phyloP scores from a whole-genome alignment of 2,797 vertebrate genomes.

The Pangasius macronema region DNA sequence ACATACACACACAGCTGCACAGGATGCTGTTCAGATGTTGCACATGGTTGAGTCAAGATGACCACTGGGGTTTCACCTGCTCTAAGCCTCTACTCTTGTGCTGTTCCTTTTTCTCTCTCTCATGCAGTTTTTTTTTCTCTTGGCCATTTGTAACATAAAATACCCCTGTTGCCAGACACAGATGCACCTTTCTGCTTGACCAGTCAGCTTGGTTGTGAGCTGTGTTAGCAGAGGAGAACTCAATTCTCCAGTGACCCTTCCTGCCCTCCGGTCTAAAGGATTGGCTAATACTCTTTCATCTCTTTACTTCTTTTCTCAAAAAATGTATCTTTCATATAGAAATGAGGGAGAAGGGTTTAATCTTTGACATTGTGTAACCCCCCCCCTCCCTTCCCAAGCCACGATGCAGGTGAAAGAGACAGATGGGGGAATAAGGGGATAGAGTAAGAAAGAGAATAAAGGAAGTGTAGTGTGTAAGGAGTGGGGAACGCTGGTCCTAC shows the following conservation, averaged over 20 bases:
- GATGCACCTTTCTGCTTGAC: slow-evolving; percentile 79
- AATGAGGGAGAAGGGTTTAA: slow-evolving; percentile 70
- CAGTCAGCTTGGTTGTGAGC: slow-evolving; percentile 63
- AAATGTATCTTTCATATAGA: slow-evolving; percentile 50
- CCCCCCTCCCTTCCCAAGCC: slow-evolving; percentile 40
- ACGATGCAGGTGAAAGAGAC: slow-evolving; percentile 69
- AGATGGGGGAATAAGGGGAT: slow-evolving; percentile 32
- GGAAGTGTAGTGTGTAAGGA: slow-evolving; percentile 44
- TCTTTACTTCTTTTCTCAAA: slow-evolving; percentile 17
- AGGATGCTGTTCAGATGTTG: slow-evolving; percentile 52
- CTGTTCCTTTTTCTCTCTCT: slow-evolving; percentile 30
- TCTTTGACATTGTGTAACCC: slow-evolving; percentile 74
- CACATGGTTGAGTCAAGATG: slow-evolving; percentile 59
- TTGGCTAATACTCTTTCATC: slow-evolving; percentile 53
- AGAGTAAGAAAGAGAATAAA: slow-evolving; percentile 35
- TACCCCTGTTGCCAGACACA: slow-evolving; percentile 76
- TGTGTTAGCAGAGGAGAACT: slow-evolving; percentile 45
- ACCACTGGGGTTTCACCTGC: slow-evolving; percentile 56
- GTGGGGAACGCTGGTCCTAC: slow-evolving; percentile 40
- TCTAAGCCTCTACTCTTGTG: slow-evolving; percentile 40
- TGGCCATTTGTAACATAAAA: slow-evolving; percentile 76
- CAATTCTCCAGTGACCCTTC: slow-evolving; percentile 72
- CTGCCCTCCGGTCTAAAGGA: slow-evolving; percentile 73
- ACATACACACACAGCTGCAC: slow-evolving; percentile 43
- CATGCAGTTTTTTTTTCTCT: slow-evolving; percentile 59